Percentiles rank a stretch among this genome's conserved stretches.
phyloP scores from a whole-genome alignment of 2,797 vertebrate genomes.

The Petrocephalus sullivani region DNA sequence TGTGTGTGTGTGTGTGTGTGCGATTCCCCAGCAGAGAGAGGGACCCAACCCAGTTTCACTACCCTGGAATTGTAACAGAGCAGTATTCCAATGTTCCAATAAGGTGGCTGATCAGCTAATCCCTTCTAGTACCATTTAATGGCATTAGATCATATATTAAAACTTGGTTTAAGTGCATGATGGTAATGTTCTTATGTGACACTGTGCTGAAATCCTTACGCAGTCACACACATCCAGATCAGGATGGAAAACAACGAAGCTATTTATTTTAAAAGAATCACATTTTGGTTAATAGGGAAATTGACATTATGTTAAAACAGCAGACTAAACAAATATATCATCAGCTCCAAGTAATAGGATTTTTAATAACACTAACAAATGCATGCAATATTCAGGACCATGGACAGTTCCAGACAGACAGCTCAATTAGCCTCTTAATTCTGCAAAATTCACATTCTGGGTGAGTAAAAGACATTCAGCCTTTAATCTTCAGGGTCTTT shows the following conservation, averaged over 20 bases:
- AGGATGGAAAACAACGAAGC: neutral
- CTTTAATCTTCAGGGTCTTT: neutral
- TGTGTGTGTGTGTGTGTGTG: neutral
- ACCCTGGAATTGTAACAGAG: neutral
- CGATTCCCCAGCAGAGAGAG: neutral
- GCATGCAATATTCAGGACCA: slow-evolving; percentile 28
- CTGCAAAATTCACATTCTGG: neutral
- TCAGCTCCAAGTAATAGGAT: neutral
- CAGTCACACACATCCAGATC: neutral
- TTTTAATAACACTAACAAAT: neutral
- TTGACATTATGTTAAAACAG: neutral
- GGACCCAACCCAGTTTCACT: neutral
- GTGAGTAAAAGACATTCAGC: neutral
- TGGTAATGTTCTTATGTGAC: neutral
- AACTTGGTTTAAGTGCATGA: neutral
- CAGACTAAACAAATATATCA: neutral
- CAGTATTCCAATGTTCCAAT: neutral
- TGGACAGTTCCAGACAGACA: slow-evolving; percentile 17
- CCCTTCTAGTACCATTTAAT: neutral
- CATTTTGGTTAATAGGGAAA: neutral
- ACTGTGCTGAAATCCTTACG: neutral
- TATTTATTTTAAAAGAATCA: neutral
- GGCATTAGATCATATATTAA: neutral
- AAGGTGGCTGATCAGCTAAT: neutral
- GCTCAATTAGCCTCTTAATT: neutral